Evolutionary conservation across 1,140 invertebrate genomes (phyloP).

Genomic region (Pseudomyrmex gracilis): DNA sequence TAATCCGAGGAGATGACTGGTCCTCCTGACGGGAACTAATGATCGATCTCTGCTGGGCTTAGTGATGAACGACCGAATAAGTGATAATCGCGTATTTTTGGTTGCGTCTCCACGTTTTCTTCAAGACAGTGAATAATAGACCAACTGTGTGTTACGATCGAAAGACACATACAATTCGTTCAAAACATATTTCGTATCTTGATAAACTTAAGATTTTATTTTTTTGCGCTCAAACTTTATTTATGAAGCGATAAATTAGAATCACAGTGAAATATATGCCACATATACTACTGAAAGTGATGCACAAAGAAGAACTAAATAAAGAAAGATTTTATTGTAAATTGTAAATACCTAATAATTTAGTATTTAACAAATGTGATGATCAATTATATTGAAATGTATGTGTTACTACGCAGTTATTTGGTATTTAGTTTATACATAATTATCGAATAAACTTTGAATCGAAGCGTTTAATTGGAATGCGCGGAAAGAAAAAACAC

Average conservation of each 20-base stretch:
- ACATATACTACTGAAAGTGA: too few relatives aligned
- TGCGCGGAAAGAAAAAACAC: too few relatives aligned
- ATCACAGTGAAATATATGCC: neutral
- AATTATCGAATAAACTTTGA: neutral
- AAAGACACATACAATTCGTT: neutral
- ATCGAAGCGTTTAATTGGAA: neutral
- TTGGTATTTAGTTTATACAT: too few relatives aligned
- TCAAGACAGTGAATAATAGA: slow-evolving; percentile 26
- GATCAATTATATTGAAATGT: too few relatives aligned
- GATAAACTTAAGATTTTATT: neutral
- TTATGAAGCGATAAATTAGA: too few relatives aligned
- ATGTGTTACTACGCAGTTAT: too few relatives aligned
- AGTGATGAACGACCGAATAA: slow-evolving; percentile 59
- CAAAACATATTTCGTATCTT: slow-evolving; percentile 15
- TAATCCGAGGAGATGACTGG: slow-evolving; percentile 61
- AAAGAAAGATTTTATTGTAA: too few relatives aligned
- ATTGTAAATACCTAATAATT: too few relatives aligned
- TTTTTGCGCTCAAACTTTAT: too few relatives aligned
- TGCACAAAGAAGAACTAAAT: too few relatives aligned
- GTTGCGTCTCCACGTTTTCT: neutral
- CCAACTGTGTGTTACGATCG: neutral
- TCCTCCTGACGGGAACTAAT: slow-evolving; percentile 60
- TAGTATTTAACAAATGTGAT: too few relatives aligned
- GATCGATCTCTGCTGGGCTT: slow-evolving; percentile 13
- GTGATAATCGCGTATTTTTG: slow-evolving; percentile 49